Base-by-base conservation (phyloP, 2,888 invertebrate species). In the Melanotus villosus region DNA sequence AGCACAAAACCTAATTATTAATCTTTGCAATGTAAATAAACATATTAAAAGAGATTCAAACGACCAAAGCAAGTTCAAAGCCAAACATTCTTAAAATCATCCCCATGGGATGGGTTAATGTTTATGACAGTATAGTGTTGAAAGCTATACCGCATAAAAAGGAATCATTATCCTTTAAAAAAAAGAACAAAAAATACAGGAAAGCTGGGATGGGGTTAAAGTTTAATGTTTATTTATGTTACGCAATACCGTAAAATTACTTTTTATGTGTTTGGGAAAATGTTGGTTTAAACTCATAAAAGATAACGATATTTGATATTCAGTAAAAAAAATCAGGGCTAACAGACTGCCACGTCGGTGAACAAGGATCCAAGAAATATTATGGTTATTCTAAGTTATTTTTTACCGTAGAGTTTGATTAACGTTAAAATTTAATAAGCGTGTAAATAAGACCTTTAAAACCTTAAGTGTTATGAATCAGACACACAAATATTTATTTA, bases 151-250 rank as follows among this genome's bases (percentile, higher is more conserved):
- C 16, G 43, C 10, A 62, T 62, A 62, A 67, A 60, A 64, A 67
- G 62, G 56, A 30, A 19, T 47, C 59, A 65, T 30, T 34, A 47
- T 38, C 43, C 62, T 32, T 41, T 7, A 54, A 47, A 62, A 67
- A 67, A 67, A 62, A 9, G 26, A 60, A 66, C 54, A 60, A 41
- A 60, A 52, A 19, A 59, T 66, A 21, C n/a, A n/a, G n/a, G n/a
- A n/a, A n/a, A 26, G 26, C 3, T 26, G 26, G 26, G 34, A 57
- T 19, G 45, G 67, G 56, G 62, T 57, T 34, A 16, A 19, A 30
- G 21, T 43, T 60, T 67, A 62, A 67, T 67, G 67, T 57, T 67
- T 67, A 67, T 60, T 67, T 67, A 57, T 67, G 62, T 30, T 43
- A 47, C 16, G 30, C 60, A n/a, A 12, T 21, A 47, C 47, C 47